Evolutionary conservation across 2,113 vertebrate species (phyloP), one percentile per base, ranked within the genome.

Genomic region (Dryoscopus gambensis): DNA sequence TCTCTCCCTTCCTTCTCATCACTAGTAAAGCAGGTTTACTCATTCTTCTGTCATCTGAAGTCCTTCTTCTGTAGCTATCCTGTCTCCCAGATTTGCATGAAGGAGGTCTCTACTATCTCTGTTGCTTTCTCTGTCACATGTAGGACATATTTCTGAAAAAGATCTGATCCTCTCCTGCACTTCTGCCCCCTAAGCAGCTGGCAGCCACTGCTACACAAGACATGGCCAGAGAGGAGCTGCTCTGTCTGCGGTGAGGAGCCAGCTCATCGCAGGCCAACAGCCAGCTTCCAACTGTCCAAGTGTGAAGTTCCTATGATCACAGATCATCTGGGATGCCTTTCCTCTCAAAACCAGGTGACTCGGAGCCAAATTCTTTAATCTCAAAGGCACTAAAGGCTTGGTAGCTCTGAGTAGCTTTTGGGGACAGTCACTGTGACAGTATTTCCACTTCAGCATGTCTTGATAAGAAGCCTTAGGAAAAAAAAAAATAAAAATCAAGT

Each of bases 231-330:
- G 12, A 89, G 57, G 44, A 93, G 76, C 77, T 79, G 76, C 80
- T 93, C 68, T 63, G 82, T 92, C 53, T 56, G 81, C 3, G 0
- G 59, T 86, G 57, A 95, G 76, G 57, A 92, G 60, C 75, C 91
- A 88, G 77, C 78, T 90, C 84, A 86, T 70, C 0, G 0, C 79
- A 93, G 92, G 91, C 95, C 87, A 76, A 49, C 49, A 81, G 92
- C 83, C 96, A 95, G 85, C 87, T 94, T 88, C 85, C 92, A 96
- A 93, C 88, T 92, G 85, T 78, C 89, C 80, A 64, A 91, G 92
- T 95, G 94, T 87, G 93, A 97, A 96, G 96, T 93, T 96, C 94
- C 95, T 89, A 49, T 87, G 86, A 95, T 89, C 94, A 94, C 85
- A 97, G 79, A 92, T 96, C 92, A 96, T 92, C 90, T 94, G 73